A percentile compares a stretch with the other conserved stretches of the same genome.
Evolutionary conservation across 1,140 invertebrate species (phyloP).

Genomic region (Conus ventricosus): DNA sequence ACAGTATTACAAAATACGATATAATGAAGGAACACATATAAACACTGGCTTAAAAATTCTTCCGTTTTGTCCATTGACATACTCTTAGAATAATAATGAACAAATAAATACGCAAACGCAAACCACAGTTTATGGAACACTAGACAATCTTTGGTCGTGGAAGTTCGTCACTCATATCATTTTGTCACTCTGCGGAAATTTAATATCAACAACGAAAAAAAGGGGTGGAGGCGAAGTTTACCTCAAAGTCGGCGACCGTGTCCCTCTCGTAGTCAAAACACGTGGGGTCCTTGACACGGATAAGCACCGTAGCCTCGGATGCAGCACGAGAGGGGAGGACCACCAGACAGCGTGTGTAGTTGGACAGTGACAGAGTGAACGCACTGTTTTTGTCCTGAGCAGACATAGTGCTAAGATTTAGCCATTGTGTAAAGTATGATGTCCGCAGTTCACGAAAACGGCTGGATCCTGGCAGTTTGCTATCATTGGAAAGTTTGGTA

Average conservation of each 20-base stretch:
- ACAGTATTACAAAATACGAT: too few relatives aligned
- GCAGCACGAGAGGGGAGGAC: constrained; percentile 9
- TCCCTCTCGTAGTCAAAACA: constrained; percentile 39
- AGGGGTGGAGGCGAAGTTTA: neutral
- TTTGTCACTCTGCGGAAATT: neutral
- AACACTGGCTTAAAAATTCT: too few relatives aligned
- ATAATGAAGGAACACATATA: too few relatives aligned
- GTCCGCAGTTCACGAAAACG: too few relatives aligned
- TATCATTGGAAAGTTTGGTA: too few relatives aligned
- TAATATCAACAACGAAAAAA: neutral
- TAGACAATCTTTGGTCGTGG: too few relatives aligned
- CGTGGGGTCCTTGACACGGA: constrained; percentile 39
- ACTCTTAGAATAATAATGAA: too few relatives aligned
- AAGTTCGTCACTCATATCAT: neutral
- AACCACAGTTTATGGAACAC: neutral
- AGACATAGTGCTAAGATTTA: neutral
- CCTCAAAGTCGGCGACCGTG: constrained; percentile 16
- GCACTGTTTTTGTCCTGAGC: constrained; percentile 24
- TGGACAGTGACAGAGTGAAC: constrained; percentile 6
- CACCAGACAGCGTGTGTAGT: constrained; percentile 5
- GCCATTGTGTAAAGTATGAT: neutral
- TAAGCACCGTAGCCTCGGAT: constrained; percentile 18
- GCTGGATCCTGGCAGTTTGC: too few relatives aligned
- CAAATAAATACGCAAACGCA: neutral
- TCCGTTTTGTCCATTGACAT: too few relatives aligned